A percentile compares a stretch with the other conserved stretches of the same genome.
Conservation (phyloP, 2,113 vertebrate genomes). For the Entomyzon cyanotis region DNA sequence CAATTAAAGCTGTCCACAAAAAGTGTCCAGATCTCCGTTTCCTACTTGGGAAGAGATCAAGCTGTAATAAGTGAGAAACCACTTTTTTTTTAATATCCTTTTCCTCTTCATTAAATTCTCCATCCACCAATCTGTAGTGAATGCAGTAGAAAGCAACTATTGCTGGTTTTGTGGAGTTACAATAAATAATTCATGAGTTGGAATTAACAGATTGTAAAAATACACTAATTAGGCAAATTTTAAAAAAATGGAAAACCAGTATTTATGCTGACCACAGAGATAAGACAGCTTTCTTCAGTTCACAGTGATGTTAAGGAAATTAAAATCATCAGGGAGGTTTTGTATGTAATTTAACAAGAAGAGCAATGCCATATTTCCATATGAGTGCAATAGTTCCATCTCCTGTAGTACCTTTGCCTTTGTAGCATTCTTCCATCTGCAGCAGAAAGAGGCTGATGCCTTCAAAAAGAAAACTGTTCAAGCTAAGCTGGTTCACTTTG, state of each 20-base stretch:
- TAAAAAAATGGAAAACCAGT: not conserved
- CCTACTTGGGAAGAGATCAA: not conserved
- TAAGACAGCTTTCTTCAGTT: not conserved
- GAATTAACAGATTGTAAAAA: constrained; percentile 33
- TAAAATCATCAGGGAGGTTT: not conserved
- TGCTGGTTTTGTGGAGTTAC: not conserved
- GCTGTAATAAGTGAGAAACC: not conserved
- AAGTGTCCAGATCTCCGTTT: not conserved
- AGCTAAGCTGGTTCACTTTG: not conserved
- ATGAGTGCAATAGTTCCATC: not conserved
- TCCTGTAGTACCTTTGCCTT: not conserved
- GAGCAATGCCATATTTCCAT: not conserved
- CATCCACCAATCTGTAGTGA: not conserved
- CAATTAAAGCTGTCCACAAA: not conserved
- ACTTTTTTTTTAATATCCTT: not conserved
- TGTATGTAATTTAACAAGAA: not conserved
- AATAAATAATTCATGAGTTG: not conserved
- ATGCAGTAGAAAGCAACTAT: not conserved
- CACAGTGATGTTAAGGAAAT: not conserved
- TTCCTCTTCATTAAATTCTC: not conserved
- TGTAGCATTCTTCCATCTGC: not conserved
- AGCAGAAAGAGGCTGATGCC: not conserved
- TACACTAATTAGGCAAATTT: constrained; percentile 30
- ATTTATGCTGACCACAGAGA: constrained; percentile 38
- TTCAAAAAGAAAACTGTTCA: not conserved